Conservation (phyloP, 2,797 vertebrate genomes). For the Ceyx erithaca region DNA sequence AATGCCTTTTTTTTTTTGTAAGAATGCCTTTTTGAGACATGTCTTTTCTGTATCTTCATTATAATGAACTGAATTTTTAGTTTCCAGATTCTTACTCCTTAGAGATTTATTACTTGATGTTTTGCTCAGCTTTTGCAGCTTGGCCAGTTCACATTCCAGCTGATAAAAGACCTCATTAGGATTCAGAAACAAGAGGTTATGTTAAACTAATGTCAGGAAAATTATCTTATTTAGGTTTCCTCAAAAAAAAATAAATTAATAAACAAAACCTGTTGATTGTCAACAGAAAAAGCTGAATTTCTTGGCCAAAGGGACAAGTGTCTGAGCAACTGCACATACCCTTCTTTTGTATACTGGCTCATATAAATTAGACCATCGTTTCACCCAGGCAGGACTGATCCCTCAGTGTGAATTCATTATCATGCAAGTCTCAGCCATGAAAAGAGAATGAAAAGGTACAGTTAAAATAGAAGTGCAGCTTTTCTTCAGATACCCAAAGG, state of each 20-base stretch:
- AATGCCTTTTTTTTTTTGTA: slow-evolving; percentile 81
- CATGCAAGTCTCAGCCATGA: not conserved
- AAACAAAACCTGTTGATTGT: not conserved
- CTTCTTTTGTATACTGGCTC: not conserved
- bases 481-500: not conserved
- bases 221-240: not conserved
- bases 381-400: not conserved
- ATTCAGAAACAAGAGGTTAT: not conserved
- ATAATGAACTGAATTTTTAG: not conserved
- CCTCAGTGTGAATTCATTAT: not conserved
- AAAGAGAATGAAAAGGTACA: not conserved
- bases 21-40: slow-evolving; percentile 71
- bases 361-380: not conserved
- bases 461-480: not conserved
- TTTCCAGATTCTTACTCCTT: not conserved
- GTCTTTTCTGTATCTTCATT: not conserved
- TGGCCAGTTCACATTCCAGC: slow-evolving; percentile 81
- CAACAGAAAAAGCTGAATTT: not conserved
- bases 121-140: slow-evolving; percentile 58
- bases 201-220: not conserved
- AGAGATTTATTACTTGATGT: not conserved
- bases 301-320: not conserved
- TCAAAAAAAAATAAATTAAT: not conserved
- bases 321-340: not conserved
- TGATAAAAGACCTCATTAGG: slow-evolving; percentile 35